Evolutionary conservation across 2,797 vertebrate genomes (phyloP).

Genomic region (Lagocephalus sceleratus): DNA sequence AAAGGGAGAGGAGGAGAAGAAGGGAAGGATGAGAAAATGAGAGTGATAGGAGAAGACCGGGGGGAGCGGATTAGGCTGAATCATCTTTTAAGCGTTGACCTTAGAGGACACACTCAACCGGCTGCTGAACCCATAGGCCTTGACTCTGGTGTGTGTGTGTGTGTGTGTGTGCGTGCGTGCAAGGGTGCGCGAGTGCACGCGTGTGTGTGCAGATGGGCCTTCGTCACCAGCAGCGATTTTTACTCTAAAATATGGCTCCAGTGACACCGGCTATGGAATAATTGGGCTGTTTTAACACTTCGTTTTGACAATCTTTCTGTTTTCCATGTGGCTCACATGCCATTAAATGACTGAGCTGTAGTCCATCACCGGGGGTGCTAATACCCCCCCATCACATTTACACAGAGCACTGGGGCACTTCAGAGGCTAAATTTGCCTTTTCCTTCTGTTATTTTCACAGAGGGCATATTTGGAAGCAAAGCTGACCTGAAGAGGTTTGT

Average conservation of each 20-base stretch:
- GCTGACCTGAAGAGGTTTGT: too few relatives aligned
- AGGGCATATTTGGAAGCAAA: too few relatives aligned
- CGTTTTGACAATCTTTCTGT: too few relatives aligned
- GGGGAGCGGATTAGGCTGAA: slow-evolving; percentile 68
- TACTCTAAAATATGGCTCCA: slow-evolving; percentile 4
- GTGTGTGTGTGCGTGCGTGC: slow-evolving; percentile 21
- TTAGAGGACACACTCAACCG: slow-evolving; percentile 69
- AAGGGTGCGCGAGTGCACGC: slow-evolving; percentile 36
- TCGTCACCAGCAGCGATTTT: slow-evolving; percentile 14
- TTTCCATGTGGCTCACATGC: too few relatives aligned
- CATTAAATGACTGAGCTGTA: too few relatives aligned
- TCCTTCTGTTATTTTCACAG: too few relatives aligned
- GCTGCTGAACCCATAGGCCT: slow-evolving; percentile 44
- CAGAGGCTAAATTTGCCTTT: too few relatives aligned
- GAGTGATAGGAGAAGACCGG: slow-evolving; percentile 51
- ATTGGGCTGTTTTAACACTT: too few relatives aligned
- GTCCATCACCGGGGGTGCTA: too few relatives aligned
- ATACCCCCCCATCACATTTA: too few relatives aligned
- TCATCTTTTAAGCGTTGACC: slow-evolving; percentile 75
- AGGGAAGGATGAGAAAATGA: slow-evolving; percentile 50
- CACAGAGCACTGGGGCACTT: too few relatives aligned
- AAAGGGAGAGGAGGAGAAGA: slow-evolving; percentile 30
- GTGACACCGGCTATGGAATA: too few relatives aligned
- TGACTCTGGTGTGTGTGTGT: slow-evolving; percentile 8
- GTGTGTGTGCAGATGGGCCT: slow-evolving; percentile 20